These are phyloP conservation scores for Himalopsyche anomala DNA, from an alignment of 2,888 invertebrate species.

Conservation along the genomic window DNA sequence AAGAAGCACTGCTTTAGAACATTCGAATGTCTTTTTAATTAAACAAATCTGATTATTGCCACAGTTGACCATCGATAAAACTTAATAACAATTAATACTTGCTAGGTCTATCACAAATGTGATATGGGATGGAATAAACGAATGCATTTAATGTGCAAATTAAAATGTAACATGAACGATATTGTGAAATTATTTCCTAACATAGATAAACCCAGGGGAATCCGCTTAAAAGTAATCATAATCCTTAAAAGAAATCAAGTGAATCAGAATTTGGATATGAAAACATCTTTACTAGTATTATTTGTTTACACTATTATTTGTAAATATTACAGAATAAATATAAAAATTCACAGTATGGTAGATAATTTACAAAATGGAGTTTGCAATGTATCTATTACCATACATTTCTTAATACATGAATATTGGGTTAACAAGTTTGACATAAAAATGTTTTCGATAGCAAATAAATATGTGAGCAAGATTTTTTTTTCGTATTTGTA, in stretches of 20 bases:
- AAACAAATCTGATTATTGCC: background rate
- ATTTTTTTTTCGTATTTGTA: too few relatives aligned
- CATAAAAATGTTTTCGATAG: too few relatives aligned
- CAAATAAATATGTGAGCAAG: too few relatives aligned
- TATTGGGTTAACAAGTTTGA: too few relatives aligned
- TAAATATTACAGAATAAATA: too few relatives aligned
- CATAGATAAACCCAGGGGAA: background rate
- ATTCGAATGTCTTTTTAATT: background rate
- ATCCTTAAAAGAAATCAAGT: background rate
- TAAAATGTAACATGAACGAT: background rate
- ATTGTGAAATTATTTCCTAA: slow-evolving; percentile 13
- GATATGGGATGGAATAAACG: background rate
- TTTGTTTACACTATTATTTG: too few relatives aligned
- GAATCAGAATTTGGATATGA: too few relatives aligned
- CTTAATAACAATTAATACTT: background rate
- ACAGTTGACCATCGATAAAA: background rate
- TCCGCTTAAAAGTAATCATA: background rate
- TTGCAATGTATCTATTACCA: too few relatives aligned
- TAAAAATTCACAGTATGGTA: too few relatives aligned
- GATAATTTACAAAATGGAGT: too few relatives aligned
- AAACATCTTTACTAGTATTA: too few relatives aligned
- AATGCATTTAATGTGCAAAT: background rate
- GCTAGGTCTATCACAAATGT: background rate
- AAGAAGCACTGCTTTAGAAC: background rate
- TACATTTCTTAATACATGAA: too few relatives aligned